Base-by-base conservation (phyloP, 2,797 vertebrate species). In the Poeciliopsis infans region DNA sequence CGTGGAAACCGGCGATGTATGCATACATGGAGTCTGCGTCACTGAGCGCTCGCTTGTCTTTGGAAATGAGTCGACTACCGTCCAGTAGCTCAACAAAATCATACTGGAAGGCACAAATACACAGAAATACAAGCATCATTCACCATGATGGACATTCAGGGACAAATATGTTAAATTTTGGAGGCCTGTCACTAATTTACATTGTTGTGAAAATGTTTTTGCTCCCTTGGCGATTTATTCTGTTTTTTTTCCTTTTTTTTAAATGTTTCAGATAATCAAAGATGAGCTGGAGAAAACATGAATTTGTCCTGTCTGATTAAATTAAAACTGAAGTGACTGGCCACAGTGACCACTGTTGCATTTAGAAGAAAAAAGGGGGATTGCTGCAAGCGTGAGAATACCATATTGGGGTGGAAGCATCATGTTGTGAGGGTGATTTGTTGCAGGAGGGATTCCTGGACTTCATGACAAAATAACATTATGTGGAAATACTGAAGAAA, bases 61-160 rank as follows among this genome's bases (percentile, higher is more conserved):
- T 97, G 0, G 97, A 95, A 71, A 99, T 97, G 86, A 99, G 92
- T 28, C 98, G 96, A 92, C 97, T 99, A 51, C 98, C 98, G 1
- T 99, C 98, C 89, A 99, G 92, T 49, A 99, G 95, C 90, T 99
- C 98, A 83, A 99, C 98, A 71, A 99, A 99, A 90, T 99, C 98
- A 0, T 99, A 99, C 98, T 99, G 94, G 36, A 86, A 81, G 59
- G 79, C 7, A 78, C 25, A 69, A 31, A 74, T 2, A 46, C 2
- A 74, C 11, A 47, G 12, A 6, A 39, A 12, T 16, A 20, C 1
- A 74, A 70, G 51, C 23, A 69, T n/a, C n/a, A 33, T n/a, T 36
- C 16, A 25, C 39, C 15, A 28, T 13, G 43, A 12, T 15, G 2
- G 5, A 23, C 61, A 66, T 39, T 66, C 33, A 23, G 36, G 61